A percentile compares a stretch with the other conserved stretches of the same genome.
These are phyloP conservation scores for Gambusia yucatana DNA, from an alignment of 2,797 vertebrate genomes.

Conservation along the genomic window DNA sequence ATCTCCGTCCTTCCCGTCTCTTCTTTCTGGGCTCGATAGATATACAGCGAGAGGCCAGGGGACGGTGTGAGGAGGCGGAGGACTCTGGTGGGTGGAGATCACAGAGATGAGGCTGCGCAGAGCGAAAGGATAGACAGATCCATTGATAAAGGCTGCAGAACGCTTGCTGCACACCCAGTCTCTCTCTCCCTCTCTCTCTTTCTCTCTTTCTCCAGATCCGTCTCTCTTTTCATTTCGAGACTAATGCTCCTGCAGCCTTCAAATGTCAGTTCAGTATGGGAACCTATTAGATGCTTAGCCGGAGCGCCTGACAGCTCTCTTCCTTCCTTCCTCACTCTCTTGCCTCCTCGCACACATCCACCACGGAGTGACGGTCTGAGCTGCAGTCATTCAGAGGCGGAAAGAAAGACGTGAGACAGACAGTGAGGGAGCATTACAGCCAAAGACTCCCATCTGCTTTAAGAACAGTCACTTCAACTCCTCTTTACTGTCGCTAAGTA, in stretches of 20 bases:
- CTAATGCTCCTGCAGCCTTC: conserved; percentile 71
- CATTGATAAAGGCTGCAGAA: conserved; percentile 78
- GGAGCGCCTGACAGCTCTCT: conserved; percentile 69
- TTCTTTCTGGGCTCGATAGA: conserved; percentile 53
- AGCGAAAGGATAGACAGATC: conserved; percentile 78
- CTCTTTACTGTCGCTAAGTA: background rate
- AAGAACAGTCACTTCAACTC: conserved; percentile 14
- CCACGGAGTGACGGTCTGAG: conserved; percentile 60
- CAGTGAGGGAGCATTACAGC: conserved; percentile 34
- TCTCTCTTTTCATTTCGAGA: conserved; percentile 69
- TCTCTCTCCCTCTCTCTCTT: conserved; percentile 41
- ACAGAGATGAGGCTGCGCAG: conserved; percentile 72
- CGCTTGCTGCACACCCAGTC: conserved; percentile 64
- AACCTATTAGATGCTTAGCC: conserved; percentile 74
- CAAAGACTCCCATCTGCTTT: conserved; percentile 32
- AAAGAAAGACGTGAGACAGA: conserved; percentile 35
- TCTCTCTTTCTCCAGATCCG: conserved; percentile 50
- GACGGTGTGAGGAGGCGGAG: conserved; percentile 56
- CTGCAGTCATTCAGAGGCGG: conserved; percentile 45
- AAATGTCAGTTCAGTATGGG: conserved; percentile 74
- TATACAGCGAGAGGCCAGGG: conserved; percentile 26
- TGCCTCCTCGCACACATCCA: conserved; percentile 34
- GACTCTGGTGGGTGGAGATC: conserved; percentile 69
- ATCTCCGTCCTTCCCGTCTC: conserved; percentile 64
- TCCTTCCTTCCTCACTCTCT: conserved; percentile 32